Evolutionary conservation across 2,113 vertebrate genomes (phyloP).

Genomic region (Ifrita kowaldi): DNA sequence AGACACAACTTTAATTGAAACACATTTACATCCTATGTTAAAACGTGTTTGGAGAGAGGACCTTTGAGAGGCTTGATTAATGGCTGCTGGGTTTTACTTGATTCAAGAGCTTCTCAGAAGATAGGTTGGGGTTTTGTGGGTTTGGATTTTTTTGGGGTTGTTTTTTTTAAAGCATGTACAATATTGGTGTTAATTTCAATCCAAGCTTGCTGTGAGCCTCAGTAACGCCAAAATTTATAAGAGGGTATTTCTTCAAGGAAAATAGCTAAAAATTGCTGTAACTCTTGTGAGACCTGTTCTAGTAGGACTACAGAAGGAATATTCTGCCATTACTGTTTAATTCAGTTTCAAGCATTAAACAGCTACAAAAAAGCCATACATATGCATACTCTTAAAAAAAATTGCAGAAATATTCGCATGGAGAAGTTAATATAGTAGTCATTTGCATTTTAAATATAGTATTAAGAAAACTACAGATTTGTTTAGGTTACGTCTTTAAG

Average conservation of each 20-base stretch:
- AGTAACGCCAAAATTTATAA: background rate
- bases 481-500: background rate
- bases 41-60: background rate
- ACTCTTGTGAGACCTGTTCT: background rate
- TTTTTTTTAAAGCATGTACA: background rate
- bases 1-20: background rate
- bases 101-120: background rate
- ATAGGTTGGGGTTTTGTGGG: background rate
- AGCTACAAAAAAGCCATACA: background rate
- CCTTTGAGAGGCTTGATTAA: background rate
- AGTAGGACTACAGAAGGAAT: background rate
- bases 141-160: background rate
- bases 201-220: background rate
- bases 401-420: background rate
- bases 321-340: background rate
- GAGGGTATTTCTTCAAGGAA: background rate
- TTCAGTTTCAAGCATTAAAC: background rate
- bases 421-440: background rate
- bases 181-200: background rate
- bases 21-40: rapidly evolving
- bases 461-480: background rate
- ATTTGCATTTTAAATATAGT: background rate
- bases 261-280: background rate
- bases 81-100: background rate
- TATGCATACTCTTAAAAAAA: background rate